These are phyloP conservation scores for Ophiothrix spiculata DNA, from an alignment of 35 echinoderm and acorn worm species.

Conservation along the genomic window DNA sequence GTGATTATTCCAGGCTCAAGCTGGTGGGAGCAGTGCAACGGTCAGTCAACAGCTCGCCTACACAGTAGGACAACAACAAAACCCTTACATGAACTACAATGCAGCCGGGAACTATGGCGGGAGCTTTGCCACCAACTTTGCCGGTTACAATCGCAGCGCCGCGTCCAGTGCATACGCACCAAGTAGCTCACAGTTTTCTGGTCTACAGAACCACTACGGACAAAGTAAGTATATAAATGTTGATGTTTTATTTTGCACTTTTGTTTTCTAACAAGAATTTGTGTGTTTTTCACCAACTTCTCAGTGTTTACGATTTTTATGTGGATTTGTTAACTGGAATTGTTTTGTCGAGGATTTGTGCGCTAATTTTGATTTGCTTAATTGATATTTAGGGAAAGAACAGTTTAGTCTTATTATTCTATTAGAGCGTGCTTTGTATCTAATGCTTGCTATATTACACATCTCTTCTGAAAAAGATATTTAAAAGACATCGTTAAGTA, in stretches of 20 bases:
- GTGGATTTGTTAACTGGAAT: neutral
- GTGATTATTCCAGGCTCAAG: neutral
- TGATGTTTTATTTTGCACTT: neutral
- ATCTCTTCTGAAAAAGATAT: too few relatives aligned
- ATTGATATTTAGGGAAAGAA: too few relatives aligned
- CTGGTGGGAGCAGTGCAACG: neutral
- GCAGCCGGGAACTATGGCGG: constrained; percentile 69
- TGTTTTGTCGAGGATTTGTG: neutral
- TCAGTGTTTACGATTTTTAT: neutral
- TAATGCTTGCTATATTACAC: too few relatives aligned
- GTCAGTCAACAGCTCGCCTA: neutral
- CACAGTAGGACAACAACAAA: constrained; percentile 32
- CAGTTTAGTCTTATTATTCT: too few relatives aligned
- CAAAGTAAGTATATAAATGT: constrained; percentile 42
- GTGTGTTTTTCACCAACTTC: neutral
- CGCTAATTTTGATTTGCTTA: too few relatives aligned
- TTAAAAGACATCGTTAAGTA: too few relatives aligned
- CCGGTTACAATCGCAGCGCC: neutral
- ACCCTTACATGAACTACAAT: constrained; percentile 66
- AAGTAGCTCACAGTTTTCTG: neutral
- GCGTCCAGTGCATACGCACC: neutral
- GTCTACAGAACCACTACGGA: constrained; percentile 39
- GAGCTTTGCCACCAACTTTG: constrained; percentile 80
- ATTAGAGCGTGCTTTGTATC: too few relatives aligned
- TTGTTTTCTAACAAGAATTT: neutral